Evolutionary conservation across 2,797 vertebrate genomes (phyloP).

Genomic region (Valencia hispanica): DNA sequence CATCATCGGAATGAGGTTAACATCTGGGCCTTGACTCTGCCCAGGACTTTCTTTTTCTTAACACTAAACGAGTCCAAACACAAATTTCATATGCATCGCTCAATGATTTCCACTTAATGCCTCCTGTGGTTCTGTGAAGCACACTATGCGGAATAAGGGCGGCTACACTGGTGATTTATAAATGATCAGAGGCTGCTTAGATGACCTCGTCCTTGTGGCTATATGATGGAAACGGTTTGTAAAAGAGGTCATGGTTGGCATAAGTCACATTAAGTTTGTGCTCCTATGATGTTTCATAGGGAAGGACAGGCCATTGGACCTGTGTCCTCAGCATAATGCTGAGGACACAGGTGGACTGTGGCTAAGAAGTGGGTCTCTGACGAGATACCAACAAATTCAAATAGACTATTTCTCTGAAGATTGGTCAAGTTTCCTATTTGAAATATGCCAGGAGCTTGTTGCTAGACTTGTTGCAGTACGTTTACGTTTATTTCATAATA

Average conservation of each 20-base stretch:
- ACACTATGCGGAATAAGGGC: not conserved
- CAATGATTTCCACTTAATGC: not conserved
- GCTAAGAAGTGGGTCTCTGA: not conserved
- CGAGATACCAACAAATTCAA: not conserved
- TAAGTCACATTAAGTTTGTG: not conserved
- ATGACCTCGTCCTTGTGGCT: not conserved
- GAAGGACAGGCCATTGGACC: no score
- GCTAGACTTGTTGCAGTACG: not conserved
- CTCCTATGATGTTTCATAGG: not conserved
- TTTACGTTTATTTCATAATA: no score
- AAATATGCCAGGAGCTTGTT: not conserved
- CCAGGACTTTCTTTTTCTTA: not conserved
- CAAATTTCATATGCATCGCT: not conserved
- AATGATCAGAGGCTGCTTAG: not conserved
- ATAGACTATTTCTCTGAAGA: not conserved
- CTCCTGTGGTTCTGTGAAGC: not conserved
- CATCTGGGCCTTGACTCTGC: not conserved
- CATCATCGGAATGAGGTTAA: not conserved
- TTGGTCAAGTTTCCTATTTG: not conserved
- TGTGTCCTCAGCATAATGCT: not conserved
- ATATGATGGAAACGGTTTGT: not conserved
- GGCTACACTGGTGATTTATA: not conserved
- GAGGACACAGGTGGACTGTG: not conserved
- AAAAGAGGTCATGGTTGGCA: not conserved
- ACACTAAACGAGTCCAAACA: not conserved